Base-by-base conservation (phyloP, 2,888 invertebrate species). In the Spodoptera littoralis region DNA sequence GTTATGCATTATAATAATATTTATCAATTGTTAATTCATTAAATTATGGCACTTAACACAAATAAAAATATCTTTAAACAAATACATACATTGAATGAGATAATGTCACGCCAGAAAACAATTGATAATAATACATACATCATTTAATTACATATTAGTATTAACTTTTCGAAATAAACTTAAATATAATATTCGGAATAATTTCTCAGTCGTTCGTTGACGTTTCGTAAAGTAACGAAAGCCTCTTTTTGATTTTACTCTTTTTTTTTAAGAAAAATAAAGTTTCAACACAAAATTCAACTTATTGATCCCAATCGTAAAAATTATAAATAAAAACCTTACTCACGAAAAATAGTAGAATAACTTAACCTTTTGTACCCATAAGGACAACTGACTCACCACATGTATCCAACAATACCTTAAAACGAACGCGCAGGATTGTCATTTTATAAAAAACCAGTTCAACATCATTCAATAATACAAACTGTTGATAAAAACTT, bases 21-120 rank as follows among this genome's bases (percentile, higher is more conserved):
- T 92, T 91, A 92, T 93, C 90, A 87, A 91, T 92, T 93, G 93
- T 94, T 94, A 94, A 92, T 92, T 94, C 90, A 90, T 94, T 92
- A 92, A 93, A 92, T 93, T 94, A 94, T 94, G 94, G 94, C 94
- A 94, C 94, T 94, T 92, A 94, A 94, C 87, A 90, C 83, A 93
- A 92, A 90, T 86, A 88, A 91, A 88, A 91, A 90, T 85, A 82
- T 88, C n/a, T 66, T 76, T 70, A 72, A 90, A 90, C 84, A 90
- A 73, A 91, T 71, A 93, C 85, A 92, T 92, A 92, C 80, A 86
- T 79, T 85, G 86, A 89, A 87, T 88, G 84, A 85, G 63, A 82
- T 72, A 87, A 92, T 90, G 91, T 92, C 91, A 85, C 88, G 90
- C 85, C 81, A 83, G 84, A 89, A 82, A 57, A 73, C 68, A 76